Percentiles rank a stretch among this genome's conserved stretches.
Conservation (phyloP, 2,113 vertebrate species). For the Daphoenositta chrysoptera region DNA sequence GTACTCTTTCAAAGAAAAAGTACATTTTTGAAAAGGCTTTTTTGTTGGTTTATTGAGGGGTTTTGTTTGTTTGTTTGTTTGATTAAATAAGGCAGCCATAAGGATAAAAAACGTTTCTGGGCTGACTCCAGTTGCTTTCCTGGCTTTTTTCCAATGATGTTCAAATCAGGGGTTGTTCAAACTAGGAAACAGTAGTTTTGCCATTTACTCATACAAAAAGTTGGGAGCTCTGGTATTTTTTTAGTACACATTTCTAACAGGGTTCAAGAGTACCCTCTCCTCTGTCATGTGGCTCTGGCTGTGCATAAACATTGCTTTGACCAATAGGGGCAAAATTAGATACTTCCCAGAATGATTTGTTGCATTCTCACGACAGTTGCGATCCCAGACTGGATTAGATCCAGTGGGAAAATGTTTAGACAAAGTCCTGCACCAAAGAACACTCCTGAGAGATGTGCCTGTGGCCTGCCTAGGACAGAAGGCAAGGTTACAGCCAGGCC, state of each 20-base stretch:
- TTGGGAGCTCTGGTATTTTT: conserved; percentile 35
- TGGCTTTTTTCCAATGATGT: conserved; percentile 46
- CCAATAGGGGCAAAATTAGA: conserved; percentile 43
- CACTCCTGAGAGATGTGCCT: conserved; percentile 48
- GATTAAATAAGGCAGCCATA: background rate
- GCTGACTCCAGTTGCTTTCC: conserved; percentile 29
- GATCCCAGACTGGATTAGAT: conserved; percentile 64
- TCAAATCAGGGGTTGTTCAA: conserved; percentile 45
- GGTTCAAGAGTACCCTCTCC: conserved; percentile 44
- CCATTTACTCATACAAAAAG: conserved; percentile 43
- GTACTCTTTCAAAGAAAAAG: background rate
- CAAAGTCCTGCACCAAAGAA: conserved; percentile 13
- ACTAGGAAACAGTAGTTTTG: conserved; percentile 52
- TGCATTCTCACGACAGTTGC: conserved; percentile 68
- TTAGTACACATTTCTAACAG: conserved; percentile 37
- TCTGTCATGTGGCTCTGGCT: background rate
- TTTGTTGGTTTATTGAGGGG: background rate
- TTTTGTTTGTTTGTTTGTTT: background rate
- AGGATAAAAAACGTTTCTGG: conserved; percentile 29
- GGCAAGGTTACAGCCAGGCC: background rate
- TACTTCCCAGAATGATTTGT: conserved; percentile 48
- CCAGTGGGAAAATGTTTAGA: conserved; percentile 76
- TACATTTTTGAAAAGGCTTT: background rate
- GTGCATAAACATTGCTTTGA: conserved; percentile 19
- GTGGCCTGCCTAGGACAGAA: conserved; percentile 17